phyloP scores from a whole-genome alignment of 1,140 invertebrate genomes.

The Colletes gigas region DNA sequence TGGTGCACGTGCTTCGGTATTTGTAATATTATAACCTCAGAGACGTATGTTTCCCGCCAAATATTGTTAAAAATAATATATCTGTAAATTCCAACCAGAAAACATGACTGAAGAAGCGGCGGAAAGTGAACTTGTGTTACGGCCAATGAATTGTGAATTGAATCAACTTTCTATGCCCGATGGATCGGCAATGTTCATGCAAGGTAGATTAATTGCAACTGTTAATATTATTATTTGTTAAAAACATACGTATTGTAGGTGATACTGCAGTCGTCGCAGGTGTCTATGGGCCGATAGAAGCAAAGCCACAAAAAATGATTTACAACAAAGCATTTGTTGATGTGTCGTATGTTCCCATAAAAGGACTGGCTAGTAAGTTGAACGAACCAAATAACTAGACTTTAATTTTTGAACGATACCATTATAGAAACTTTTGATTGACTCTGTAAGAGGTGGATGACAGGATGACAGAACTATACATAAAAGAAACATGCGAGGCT shows the following conservation, averaged over 20 bases:
- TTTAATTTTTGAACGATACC: neutral
- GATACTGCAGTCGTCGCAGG: slow-evolving; percentile 88
- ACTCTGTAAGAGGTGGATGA: slow-evolving; percentile 84
- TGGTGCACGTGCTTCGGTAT: neutral
- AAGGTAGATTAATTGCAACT: slow-evolving; percentile 80
- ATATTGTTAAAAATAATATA: neutral
- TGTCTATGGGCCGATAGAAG: slow-evolving; percentile 92
- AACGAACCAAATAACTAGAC: neutral
- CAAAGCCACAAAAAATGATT: slow-evolving; percentile 88
- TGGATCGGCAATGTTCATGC: slow-evolving; percentile 88
- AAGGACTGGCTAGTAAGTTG: slow-evolving; percentile 86
- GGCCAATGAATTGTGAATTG: slow-evolving; percentile 84
- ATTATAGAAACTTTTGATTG: slow-evolving; percentile 32
- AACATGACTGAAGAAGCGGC: slow-evolving; percentile 50
- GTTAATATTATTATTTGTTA: slow-evolving; percentile 14
- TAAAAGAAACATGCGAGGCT: slow-evolving; percentile 89
- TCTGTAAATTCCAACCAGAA: neutral
- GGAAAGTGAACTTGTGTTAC: slow-evolving; percentile 62
- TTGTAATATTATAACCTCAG: slow-evolving; percentile 1
- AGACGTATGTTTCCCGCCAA: slow-evolving; percentile 5
- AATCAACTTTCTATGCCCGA: slow-evolving; percentile 87
- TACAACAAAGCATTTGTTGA: slow-evolving; percentile 91
- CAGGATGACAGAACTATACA: slow-evolving; percentile 87
- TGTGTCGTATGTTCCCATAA: slow-evolving; percentile 88
- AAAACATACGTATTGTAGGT: slow-evolving; percentile 79